Base-by-base conservation (phyloP, 2,113 vertebrate species). In the Halcyon senegalensis region DNA sequence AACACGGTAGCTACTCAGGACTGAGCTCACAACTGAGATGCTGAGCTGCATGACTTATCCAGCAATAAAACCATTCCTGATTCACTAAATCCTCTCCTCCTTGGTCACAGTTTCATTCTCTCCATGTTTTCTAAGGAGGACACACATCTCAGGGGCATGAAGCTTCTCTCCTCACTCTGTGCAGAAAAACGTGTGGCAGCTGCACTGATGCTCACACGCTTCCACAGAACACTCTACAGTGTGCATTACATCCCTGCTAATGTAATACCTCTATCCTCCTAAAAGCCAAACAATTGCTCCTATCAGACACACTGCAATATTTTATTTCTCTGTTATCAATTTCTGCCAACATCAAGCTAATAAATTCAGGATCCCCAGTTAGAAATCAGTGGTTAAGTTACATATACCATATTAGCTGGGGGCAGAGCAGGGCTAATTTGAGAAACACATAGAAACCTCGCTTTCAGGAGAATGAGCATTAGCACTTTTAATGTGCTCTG, bases 401-500 rank as follows among this genome's bases (percentile, higher is more conserved):
- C 44, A 82, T 24, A 37, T 33, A 86, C 20, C 1, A 0, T 63
- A 79, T 90, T 83, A 91, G 53, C 69, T 9, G 66, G 39, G 23
- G 91, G 70, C 35, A 85, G 37, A 83, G 35, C 10, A 24, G 50
- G 44, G 37, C 35, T 96, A 87, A 96, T 91, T 72, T 82, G 74
- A 95, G 67, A 96, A 92, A 85, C 48, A 93, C 11, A 6, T 12
- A 53, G 84, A 96, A 96, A 76, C 30, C 50, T 81, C 39, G 44
- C 87, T 93, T 96, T 87, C 87, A 91, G 60, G 64, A 87, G 84
- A 95, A 84, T 2, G 11, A 89, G 66, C 80, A 93, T 93, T 95
- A 96, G 66, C 89, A 79, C 94, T 96, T 93, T 66, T 76, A 93
- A 94, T 73, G 58, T 94, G 94, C 89, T 89, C 39, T 73, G 94